Evolutionary conservation across 2,113 vertebrate species (phyloP).

Genomic region (Electrona antarctica): DNA sequence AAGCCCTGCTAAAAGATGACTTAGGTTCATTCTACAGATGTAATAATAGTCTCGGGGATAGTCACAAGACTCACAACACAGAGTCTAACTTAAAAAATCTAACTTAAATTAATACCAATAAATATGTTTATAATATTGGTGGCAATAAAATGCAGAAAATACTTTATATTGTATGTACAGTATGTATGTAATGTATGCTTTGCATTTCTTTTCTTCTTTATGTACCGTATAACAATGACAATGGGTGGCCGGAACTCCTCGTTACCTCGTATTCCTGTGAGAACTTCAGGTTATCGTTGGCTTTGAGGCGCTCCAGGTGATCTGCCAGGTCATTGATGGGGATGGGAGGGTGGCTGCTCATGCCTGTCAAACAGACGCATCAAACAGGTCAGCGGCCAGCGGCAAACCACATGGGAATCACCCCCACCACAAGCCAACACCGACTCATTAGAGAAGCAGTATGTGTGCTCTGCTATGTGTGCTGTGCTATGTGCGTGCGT

Average conservation of each 20-base stretch:
- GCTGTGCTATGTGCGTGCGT: too few species aligned
- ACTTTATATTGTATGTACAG: too few species aligned
- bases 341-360: constrained; percentile 97
- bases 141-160: too few species aligned
- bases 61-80: too few species aligned
- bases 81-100: not conserved
- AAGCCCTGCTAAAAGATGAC: not conserved
- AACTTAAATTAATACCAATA: too few species aligned
- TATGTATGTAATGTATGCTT: too few species aligned
- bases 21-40: not conserved
- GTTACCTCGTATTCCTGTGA: constrained; percentile 98
- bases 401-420: not conserved
- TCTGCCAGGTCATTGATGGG: constrained; percentile 95
- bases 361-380: constrained; percentile 85
- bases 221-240: too few species aligned
- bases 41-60: not conserved
- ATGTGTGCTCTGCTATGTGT: constrained; percentile 74
- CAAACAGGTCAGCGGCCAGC: constrained; percentile 40
- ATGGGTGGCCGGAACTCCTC: not conserved
- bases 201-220: too few species aligned
- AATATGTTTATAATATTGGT: too few species aligned
- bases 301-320: constrained; percentile 96
- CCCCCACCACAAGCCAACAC: constrained; percentile 44
- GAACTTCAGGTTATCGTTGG: constrained; percentile 99
- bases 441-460: constrained; percentile 66